Evolutionary conservation across 1,140 invertebrate genomes (phyloP).

Genomic region (Oryctes rhinoceros): DNA sequence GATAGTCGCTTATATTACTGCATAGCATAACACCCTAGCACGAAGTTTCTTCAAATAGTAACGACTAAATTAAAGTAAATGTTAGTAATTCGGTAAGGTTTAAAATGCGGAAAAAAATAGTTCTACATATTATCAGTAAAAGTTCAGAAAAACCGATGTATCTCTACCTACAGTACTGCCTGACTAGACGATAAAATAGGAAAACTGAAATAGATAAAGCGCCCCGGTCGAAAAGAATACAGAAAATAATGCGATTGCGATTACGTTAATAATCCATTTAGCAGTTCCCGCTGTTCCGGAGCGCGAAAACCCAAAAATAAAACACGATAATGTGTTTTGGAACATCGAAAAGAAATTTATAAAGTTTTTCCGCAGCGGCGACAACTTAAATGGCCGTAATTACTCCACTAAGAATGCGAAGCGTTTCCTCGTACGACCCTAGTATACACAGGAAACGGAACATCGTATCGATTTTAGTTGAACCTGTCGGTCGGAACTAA

Average conservation of each 20-base stretch:
- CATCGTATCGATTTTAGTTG: conserved; percentile 4
- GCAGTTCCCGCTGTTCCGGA: neutral
- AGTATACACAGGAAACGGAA: neutral
- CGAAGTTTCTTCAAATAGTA: no score
- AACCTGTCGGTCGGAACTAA: neutral
- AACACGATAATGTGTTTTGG: neutral
- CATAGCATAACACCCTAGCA: no score
- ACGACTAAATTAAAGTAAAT: no score
- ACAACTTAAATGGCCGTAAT: conserved; percentile 18
- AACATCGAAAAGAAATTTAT: conserved; percentile 12
- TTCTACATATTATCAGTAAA: no score
- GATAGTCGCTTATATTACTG: no score
- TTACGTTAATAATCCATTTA: conserved; percentile 15
- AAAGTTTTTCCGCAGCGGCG: conserved; percentile 13
- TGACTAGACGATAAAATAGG: no score
- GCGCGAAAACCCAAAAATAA: neutral
- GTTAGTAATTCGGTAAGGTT: no score
- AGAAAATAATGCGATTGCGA: neutral
- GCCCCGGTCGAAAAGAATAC: neutral
- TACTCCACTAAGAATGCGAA: neutral
- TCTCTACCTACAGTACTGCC: no score
- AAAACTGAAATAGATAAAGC: no score
- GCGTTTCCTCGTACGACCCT: neutral
- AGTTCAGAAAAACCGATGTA: no score
- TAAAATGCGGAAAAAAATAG: no score